A percentile compares a stretch with the other conserved stretches of the same genome.
phyloP scores from a whole-genome alignment of 1,140 invertebrate genomes.

The Drosophila saltans region DNA sequence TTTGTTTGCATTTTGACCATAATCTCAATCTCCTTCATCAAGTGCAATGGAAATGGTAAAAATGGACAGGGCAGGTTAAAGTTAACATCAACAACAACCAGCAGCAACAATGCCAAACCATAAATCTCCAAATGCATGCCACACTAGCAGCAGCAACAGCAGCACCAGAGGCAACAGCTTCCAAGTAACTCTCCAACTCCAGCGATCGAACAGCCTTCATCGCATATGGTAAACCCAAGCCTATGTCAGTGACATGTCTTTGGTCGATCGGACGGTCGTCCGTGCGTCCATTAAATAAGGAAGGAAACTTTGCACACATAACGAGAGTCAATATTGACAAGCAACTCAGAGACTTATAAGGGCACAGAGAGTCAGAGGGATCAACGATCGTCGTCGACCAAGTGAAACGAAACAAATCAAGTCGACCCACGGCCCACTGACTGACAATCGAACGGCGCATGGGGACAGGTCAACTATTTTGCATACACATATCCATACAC shows the following conservation, averaged over 20 bases:
- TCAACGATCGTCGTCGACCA: slow-evolving; percentile 50
- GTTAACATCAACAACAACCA: slow-evolving; percentile 62
- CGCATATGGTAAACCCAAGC: slow-evolving; percentile 77
- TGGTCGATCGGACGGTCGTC: slow-evolving; percentile 43
- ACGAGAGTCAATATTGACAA: slow-evolving; percentile 80
- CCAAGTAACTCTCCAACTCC: slow-evolving; percentile 75
- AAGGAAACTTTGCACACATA: slow-evolving; percentile 79
- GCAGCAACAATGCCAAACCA: slow-evolving; percentile 74
- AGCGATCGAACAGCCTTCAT: slow-evolving; percentile 68
- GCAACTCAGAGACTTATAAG: slow-evolving; percentile 78
- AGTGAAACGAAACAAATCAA: slow-evolving; percentile 82
- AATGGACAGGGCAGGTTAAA: slow-evolving; percentile 57
- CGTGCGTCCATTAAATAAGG: slow-evolving; percentile 81
- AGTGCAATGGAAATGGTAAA: slow-evolving; percentile 61
- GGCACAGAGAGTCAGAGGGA: slow-evolving; percentile 56
- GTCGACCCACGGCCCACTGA: slow-evolving; percentile 74
- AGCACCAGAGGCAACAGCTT: slow-evolving; percentile 54
- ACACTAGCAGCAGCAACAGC: slow-evolving; percentile 54
- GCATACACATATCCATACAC: slow-evolving; percentile 54
- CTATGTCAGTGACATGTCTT: slow-evolving; percentile 79
- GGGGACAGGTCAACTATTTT: slow-evolving; percentile 82
- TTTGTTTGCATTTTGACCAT: slow-evolving; percentile 67
- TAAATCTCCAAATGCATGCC: slow-evolving; percentile 79
- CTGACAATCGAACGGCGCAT: slow-evolving; percentile 77
- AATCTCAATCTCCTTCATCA: slow-evolving; percentile 52